These are phyloP conservation scores for Ageneiosus marmoratus DNA, from an alignment of 2,113 vertebrate species.

Conservation along the genomic window DNA sequence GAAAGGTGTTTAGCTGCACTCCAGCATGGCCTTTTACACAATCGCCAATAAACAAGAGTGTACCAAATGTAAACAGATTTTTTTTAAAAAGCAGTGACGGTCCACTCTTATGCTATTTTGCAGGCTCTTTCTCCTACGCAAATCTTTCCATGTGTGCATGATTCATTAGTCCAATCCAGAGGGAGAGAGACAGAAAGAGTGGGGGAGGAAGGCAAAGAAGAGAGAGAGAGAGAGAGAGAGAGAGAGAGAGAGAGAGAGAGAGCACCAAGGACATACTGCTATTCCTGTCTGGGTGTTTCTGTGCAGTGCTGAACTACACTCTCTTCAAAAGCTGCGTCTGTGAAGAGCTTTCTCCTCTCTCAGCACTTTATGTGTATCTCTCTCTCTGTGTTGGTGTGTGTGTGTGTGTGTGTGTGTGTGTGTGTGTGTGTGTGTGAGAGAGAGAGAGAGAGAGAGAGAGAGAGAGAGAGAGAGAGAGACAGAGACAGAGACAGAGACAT, in stretches of 20 bases:
- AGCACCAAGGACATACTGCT: conserved; percentile 45
- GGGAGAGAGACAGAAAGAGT: conserved; percentile 29
- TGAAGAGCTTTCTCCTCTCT: conserved; percentile 44
- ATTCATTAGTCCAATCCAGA: conserved; percentile 45
- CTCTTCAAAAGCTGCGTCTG: conserved; percentile 47
- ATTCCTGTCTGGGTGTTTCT: conserved; percentile 58
- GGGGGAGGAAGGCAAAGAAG: conserved; percentile 23
- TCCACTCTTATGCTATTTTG: conserved; percentile 34
- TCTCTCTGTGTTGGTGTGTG: conserved; percentile 13
- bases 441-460: too few relatives aligned
- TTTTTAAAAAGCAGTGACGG: not conserved
- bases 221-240: conserved; percentile 13
- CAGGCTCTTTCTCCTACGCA: conserved; percentile 52
- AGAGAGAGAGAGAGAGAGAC: not conserved
- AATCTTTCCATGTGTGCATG: conserved; percentile 49
- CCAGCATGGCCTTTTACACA: conserved; percentile 38
- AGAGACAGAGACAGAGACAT: too few relatives aligned
- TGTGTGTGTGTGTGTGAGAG: not conserved
- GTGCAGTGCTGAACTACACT: conserved; percentile 44
- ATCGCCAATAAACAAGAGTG: conserved; percentile 36
- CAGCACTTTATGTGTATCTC: conserved; percentile 29
- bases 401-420: conserved; percentile 26
- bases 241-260: conserved; percentile 33
- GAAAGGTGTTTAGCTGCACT: conserved; percentile 33
- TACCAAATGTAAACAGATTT: conserved; percentile 43